These are phyloP conservation scores for Parnassius orleans DNA, from an alignment of 2,888 invertebrate species.

Conservation along the genomic window DNA sequence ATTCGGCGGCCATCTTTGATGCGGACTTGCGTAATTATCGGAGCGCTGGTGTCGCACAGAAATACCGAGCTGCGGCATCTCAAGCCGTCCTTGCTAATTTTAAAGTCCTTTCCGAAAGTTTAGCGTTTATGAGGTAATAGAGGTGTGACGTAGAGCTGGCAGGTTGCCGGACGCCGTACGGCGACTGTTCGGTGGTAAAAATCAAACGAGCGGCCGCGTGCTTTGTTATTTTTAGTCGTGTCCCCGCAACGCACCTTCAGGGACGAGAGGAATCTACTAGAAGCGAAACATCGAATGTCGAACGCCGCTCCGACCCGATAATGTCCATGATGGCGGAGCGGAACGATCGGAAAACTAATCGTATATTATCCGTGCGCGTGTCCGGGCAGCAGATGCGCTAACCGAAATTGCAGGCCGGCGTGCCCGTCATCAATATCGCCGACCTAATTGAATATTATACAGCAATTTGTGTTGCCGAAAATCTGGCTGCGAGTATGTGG, in stretches of 20 bases:
- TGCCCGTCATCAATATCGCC: slow-evolving; percentile 67
- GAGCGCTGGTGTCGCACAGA: slow-evolving; percentile 51
- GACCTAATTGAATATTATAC: slow-evolving; percentile 80
- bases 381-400: slow-evolving; percentile 69
- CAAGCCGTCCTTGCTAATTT: slow-evolving; percentile 76
- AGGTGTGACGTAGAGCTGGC: slow-evolving; percentile 73
- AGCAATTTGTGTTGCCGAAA: slow-evolving; percentile 78
- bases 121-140: slow-evolving; percentile 75
- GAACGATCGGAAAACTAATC: slow-evolving; percentile 67
- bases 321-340: slow-evolving; percentile 1
- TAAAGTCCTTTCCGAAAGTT: slow-evolving; percentile 77
- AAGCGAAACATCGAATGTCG: slow-evolving; percentile 19
- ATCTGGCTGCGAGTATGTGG: slow-evolving; percentile 75
- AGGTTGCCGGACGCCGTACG: slow-evolving; percentile 75
- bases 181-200: slow-evolving; percentile 53
- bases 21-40: slow-evolving; percentile 66
- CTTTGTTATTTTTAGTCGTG: slow-evolving; percentile 52
- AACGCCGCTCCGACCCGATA: background rate
- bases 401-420: slow-evolving; percentile 71
- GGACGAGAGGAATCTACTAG: slow-evolving; percentile 46
- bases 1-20: slow-evolving; percentile 65
- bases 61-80: slow-evolving; percentile 44
- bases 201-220: slow-evolving; percentile 57
- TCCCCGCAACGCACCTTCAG: slow-evolving; percentile 68
- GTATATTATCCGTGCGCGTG: slow-evolving; percentile 64